phyloP scores from a whole-genome alignment of 2,113 vertebrate genomes.

The Pycnonotus jocosus region DNA sequence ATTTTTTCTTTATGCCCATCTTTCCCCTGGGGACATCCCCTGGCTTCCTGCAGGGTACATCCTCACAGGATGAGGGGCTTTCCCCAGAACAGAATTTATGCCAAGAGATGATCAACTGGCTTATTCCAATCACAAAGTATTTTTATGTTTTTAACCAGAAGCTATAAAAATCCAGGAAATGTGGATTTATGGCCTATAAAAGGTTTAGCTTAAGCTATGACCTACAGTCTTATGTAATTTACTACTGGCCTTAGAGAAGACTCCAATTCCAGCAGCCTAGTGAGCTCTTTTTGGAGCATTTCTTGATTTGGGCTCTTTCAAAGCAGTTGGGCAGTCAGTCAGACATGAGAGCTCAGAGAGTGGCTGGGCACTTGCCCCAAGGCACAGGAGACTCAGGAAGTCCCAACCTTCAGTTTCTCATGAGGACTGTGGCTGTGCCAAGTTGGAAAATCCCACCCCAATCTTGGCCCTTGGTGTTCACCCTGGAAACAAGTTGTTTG shows the following conservation, averaged over 20 bases:
- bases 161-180: constrained; percentile 63
- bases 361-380: fast-evolving
- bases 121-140: neutral
- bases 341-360: neutral
- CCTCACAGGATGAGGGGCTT: neutral
- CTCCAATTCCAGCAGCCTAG: neutral
- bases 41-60: neutral
- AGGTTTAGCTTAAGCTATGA: constrained; percentile 43
- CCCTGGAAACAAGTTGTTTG: neutral
- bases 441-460: neutral
- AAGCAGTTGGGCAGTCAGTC: neutral
- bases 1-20: neutral
- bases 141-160: constrained; percentile 16
- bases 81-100: neutral
- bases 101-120: neutral
- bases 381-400: neutral
- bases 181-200: constrained; percentile 58
- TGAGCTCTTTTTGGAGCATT: constrained; percentile 2
- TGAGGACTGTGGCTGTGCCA: neutral
- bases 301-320: neutral
- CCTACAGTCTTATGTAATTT: constrained; percentile 44
- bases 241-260: constrained; percentile 1
- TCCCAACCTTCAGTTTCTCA: neutral
- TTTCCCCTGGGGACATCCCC: neutral
- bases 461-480: neutral